Base-by-base conservation (phyloP, 2,797 vertebrate species). In the Austrolebias charrua region DNA sequence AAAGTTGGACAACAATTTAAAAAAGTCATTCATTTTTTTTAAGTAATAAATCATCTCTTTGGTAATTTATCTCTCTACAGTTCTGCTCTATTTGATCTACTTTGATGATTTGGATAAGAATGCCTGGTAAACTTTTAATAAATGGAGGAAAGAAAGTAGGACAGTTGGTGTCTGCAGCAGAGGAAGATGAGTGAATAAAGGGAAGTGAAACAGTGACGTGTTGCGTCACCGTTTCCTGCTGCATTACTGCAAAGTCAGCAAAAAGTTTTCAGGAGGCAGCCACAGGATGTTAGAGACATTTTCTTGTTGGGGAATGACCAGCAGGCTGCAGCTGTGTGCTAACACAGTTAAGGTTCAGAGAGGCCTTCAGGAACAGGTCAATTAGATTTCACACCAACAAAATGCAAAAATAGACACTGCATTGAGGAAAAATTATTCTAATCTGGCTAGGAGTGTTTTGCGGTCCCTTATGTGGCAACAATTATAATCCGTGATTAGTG, bases 401-500 rank as follows among this genome's bases (percentile, higher is more conserved):
- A 60, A 43, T n/a, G 58, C 71, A 56, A 60, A 60, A 55, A 49
- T 35, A 55, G 38, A 55, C 40, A 43, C 12, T 38, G 38, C 6
- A 7, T 13, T 14, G 47, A 59, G 5, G 4, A 55, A 50, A 44
- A 48, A 13, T 40, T 1, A 75, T 79, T 82, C 58, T n/a, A 31
- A 53, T 46, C 50, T 28, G 60, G 68, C 49, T 55, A 61, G 62
- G 42, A 73, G 1, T 66, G 5, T 73, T 60, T 38, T 52, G 29
- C 46, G 7, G 52, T 20, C 18, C 43, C 66, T 69, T 58, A 60
- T 0, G 58, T 19, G 29, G 28, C 24, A 46, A 71, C 81, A 79
- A 80, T 79, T 79, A 69, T 75, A 87, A 87, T 82, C 66, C 60
- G 42, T 28, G 71, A 77, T 80, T 79, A 80, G 69, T 29, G 13